A percentile compares a stretch with the other conserved stretches of the same genome.
Evolutionary conservation across 2,113 vertebrate species (phyloP).

Genomic region (Tachysurus fulvidraco): DNA sequence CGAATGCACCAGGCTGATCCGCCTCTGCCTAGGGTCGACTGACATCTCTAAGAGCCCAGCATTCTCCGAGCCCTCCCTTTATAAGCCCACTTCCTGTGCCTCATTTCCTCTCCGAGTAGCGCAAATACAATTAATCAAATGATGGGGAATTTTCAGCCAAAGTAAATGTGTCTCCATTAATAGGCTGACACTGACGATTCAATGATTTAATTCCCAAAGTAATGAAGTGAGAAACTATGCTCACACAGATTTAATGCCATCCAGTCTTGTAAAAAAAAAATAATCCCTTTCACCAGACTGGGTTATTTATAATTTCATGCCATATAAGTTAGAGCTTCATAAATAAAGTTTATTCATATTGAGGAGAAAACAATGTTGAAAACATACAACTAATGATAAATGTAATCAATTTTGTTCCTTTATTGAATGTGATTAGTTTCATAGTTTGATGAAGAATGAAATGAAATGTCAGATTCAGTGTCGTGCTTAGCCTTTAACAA

Average conservation of each 20-base stretch:
- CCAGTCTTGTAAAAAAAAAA: background rate
- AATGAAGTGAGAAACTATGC: slow-evolving; percentile 40
- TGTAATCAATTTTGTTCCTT: background rate
- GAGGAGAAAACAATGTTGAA: background rate
- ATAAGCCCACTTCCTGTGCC: slow-evolving; percentile 49
- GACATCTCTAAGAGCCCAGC: slow-evolving; percentile 31
- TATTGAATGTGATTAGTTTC: background rate
- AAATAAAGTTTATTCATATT: background rate
- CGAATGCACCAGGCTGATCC: slow-evolving; percentile 40
- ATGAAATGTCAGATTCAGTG: background rate
- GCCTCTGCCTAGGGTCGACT: slow-evolving; percentile 33
- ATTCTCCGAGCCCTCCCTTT: slow-evolving; percentile 30
- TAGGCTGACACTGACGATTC: slow-evolving; percentile 43
- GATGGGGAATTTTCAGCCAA: slow-evolving; percentile 46
- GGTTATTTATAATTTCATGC: background rate
- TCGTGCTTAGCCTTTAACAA: background rate
- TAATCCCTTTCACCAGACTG: background rate
- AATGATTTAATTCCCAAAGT: slow-evolving; percentile 44
- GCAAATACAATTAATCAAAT: slow-evolving; percentile 56
- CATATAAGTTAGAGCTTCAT: background rate
- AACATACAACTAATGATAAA: background rate
- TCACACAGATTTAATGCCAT: background rate
- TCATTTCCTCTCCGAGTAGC: slow-evolving; percentile 47
- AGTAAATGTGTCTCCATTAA: slow-evolving; percentile 48
- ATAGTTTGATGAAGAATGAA: background rate